Evolutionary conservation across 2,888 invertebrate species (phyloP), one percentile per base, ranked within the genome.

Genomic region (Coenonympha glycerion): DNA sequence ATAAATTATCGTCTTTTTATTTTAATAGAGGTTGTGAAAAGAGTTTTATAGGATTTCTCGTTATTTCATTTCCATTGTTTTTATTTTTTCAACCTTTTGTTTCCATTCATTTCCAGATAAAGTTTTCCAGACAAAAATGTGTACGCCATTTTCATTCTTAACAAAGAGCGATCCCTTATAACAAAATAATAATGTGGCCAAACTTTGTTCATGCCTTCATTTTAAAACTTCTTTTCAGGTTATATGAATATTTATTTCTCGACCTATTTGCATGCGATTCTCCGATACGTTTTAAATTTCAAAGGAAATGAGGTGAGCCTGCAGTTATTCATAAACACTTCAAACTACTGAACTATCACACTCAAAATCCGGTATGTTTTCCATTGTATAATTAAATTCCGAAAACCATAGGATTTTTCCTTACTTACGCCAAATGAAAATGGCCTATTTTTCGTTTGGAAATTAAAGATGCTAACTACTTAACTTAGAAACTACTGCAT

Each of bases 161-260:
- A 31, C 16, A 41, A 46, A 53, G 28, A 47, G 31, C 22, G 9
- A 11, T 48, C 15, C 42, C 16, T 52, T 28, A 21, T 37, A 44
- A 3, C 40, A 19, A 30, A 47, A 55, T 41, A 49, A 36, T 45
- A 50, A 21, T 21, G 22, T 45, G 22, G 28, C 11, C 8, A 31
- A 47, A 47, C 45, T 45, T 53, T 50, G 39, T 37, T 31, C 37
- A 30, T 33, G 22, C 42, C 33, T 42, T 13, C 34, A 53, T 56
- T 46, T 58, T 47, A 53, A 53, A 57, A 56, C 47, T 58, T 53
- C 56, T 55, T 55, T 53, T 55, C 47, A 49, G 55, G 46, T 50
- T 48, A 55, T 56, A 65, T 61, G 64, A 60, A 65, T 66, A 65
- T 60, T 69, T 67, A 66, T 69, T 65, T 62, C 59, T 62, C 63